Evolutionary conservation across 2,888 invertebrate genomes (phyloP), one percentile per base, ranked within the genome.

Genomic region (Morpho deidamia): DNA sequence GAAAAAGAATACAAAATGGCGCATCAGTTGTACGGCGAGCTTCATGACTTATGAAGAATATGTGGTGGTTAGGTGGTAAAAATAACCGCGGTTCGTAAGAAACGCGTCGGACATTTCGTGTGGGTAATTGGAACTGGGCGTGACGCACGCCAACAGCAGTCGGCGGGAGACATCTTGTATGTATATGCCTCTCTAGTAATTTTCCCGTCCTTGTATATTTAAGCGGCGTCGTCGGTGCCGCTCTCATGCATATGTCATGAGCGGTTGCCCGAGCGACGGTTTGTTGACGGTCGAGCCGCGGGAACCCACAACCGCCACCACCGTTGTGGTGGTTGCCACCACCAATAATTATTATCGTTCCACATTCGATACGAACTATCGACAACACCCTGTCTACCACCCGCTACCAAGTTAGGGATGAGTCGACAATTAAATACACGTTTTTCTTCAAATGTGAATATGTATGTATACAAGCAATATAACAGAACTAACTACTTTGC

Each of bases 241-340:
- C 76, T 83, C 81, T 87, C 86, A 89, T 89, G 87, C 88, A 89
- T 88, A 87, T 87, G 86, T 89, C 86, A 89, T 89, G 88, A 89
- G 83, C 81, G 76, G 89, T 89, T 88, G 88, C 89, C 23, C 75
- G 70, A 59, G 89, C 87, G 79, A 88, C 88, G 72, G 87, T 88
- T 89, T 89, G 89, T 89, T 89, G 89, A 74, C 87, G 83, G 81
- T 82, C 67, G 69, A 70, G 69, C 72, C 83, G 83, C 83, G 86
- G 84, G 85, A 87, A 86, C 71, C 78, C 69, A 74, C 81, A 79
- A 76, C 68, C 72, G 76, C 76, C 76, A 11, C 72, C 72, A 69
- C 69, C 66, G 54, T 23, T 23, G 23, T 23, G 23, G 23, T 23
- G 23, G 23, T 61, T 59, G 64, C 68, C 52, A 55, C 77, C 76